Base-by-base conservation (phyloP, 1,140 invertebrate genomes). In the Bombus impatiens region DNA sequence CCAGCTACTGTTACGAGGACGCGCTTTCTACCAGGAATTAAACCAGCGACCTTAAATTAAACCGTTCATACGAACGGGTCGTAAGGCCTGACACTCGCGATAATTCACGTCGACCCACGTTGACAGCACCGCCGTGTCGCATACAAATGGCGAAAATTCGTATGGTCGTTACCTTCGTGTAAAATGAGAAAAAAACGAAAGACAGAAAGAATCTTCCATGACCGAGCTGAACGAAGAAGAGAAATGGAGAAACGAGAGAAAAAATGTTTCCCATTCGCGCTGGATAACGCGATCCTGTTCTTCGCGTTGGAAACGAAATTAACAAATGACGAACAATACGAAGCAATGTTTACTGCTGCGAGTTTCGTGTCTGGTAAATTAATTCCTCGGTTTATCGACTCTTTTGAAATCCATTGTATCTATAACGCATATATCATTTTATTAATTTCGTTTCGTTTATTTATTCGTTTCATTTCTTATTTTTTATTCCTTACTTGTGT, bases 31-130 rank as follows among this genome's bases (percentile, higher is more conserved):
- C 93, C 89, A 92, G 90, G 93, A 94, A 94, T 94, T 91, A 94
- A 94, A 92, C 91, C 89, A 89, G 86, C 93, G 91, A 94, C 93
- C 91, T 94, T 94, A 94, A 94, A 94, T 94, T 94, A 94, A 94
- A 94, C 92, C 91, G 91, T 92, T 91, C 91, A 91, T 93, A 91
- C 92, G 91, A 83, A 83, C 89, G 89, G 90, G 89, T 92, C 92
- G 91, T 92, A 91, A 93, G 92, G 90, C 89, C 89, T 91, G 93
- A 94, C 93, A 92, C 90, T 91, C 89, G 90, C 92, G 93, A 93
- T 94, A 93, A 93, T 94, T 94, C 93, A 93, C 92, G 92, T 93
- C 92, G 91, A 88, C 92, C 92, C 91, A 92, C 89, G 92, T 91
- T 90, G 90, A 93, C 92, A 88, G 86, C 70, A 79, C 85, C 84